phyloP scores from a whole-genome alignment of 1,140 invertebrate genomes.

The Pseudobourletiella spinata region DNA sequence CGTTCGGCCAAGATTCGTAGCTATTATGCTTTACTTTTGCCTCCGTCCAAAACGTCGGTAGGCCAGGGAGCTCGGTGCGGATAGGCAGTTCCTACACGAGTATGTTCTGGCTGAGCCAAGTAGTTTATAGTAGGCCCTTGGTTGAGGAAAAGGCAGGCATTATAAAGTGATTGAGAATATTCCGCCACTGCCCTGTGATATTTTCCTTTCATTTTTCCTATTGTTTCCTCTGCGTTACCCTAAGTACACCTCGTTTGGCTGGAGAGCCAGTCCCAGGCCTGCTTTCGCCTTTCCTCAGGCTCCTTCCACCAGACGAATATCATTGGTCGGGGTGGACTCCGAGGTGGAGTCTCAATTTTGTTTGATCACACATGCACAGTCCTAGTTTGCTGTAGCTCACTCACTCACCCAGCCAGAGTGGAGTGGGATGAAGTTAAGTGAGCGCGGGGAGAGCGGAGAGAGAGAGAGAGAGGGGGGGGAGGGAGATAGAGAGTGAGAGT shows the following conservation, averaged over 20 bases:
- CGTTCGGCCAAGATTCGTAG: conserved; percentile 10
- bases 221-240: no score
- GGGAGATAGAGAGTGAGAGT: no score
- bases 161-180: conserved; percentile 19
- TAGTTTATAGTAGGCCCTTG: not conserved
- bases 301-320: not conserved
- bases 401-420: no score
- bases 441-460: no score
- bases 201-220: not conserved
- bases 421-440: no score
- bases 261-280: not conserved
- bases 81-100: no score
- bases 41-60: no score
- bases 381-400: not conserved
- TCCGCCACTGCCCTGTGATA: conserved; percentile 1
- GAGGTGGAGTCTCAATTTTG: not conserved
- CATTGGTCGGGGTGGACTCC: not conserved
- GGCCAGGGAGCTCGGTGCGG: no score
- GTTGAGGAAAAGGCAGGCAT: conserved; percentile 6
- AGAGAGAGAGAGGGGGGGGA: no score
- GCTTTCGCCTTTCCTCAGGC: not conserved
- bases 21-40: not conserved
- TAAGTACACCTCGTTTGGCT: no score
- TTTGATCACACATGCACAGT: not conserved
- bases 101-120: not conserved